Base-by-base conservation (phyloP, 2,888 invertebrate genomes). In the Gymnosoma rotundatum region DNA sequence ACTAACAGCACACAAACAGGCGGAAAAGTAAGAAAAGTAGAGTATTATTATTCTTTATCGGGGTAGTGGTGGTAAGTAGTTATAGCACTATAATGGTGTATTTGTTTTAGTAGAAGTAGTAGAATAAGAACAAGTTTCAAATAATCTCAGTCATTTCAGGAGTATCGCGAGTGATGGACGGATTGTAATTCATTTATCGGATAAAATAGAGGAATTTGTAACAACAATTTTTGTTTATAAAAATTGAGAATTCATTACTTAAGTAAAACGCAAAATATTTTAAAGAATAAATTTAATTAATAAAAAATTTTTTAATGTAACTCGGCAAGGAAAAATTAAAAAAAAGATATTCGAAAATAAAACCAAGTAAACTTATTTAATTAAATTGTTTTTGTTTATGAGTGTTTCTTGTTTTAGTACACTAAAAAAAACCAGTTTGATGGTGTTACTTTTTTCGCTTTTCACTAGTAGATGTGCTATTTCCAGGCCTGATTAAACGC, bases 91-190 rank as follows among this genome's bases (percentile, higher is more conserved):
- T n/a, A n/a, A n/a, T 42, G 32, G 56, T 54, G 32, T 75, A 38
- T 32, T 58, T n/a, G 50, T 38, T 54, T 18, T 25, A 61, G 78
- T 69, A 63, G n/a, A n/a, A n/a, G 54, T 69, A 63, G 48, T 48
- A 63, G 69, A 70, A 63, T 81, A 70, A 63, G 36, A 63, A 48
- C 42, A 45, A 75, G 50, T 32, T 32, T 80, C 36, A 70, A 61
- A 64, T 69, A 60, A 78, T 72, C 84, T 87, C 86, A 87, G 87
- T 87, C 83, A 87, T 83, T 86, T 83, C 69, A 83, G 82, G 83
- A 85, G 78, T 82, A 85, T 85, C 66, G 85, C 66, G 86, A 81
- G 74, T 74, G 74, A 61, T 84, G 81, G 81, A 78, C 66, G 81
- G 42, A 54, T 66, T 78, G 78, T 74, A 78, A 48, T n/a, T 45